Conservation (phyloP, 2,888 invertebrate genomes). For the Pasiphila rectangulata region DNA sequence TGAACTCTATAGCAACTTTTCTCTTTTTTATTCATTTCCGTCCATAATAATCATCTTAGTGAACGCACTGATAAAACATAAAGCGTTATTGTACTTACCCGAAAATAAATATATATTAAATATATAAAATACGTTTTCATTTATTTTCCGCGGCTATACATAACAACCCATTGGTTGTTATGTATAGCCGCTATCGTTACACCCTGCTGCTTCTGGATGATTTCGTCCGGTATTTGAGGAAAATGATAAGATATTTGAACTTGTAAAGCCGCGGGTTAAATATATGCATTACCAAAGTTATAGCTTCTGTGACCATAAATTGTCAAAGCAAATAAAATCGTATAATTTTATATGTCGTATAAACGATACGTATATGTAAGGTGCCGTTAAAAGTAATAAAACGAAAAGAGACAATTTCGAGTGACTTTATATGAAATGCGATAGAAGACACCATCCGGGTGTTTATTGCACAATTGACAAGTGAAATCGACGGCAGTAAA, state of each 20-base stretch:
- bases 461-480: constrained; percentile 61
- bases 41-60: constrained; percentile 20
- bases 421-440: constrained; percentile 51
- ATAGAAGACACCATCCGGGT: constrained; percentile 41
- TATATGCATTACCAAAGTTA: constrained; percentile 8
- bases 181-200: not conserved
- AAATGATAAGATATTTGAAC: constrained; percentile 5
- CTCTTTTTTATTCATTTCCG: constrained; percentile 28
- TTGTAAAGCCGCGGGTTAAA: not conserved
- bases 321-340: constrained; percentile 30
- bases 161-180: too few relatives aligned
- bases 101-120: too few relatives aligned
- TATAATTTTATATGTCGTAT: constrained; percentile 33
- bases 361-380: constrained; percentile 33
- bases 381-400: constrained; percentile 48
- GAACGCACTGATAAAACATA: not conserved
- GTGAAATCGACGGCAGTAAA: constrained; percentile 53
- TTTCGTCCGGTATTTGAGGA: constrained; percentile 5
- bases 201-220: not conserved
- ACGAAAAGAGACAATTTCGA: constrained; percentile 48
- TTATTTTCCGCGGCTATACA: too few relatives aligned
- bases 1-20: constrained; percentile 32
- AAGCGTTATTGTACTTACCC: not conserved
- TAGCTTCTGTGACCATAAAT: constrained; percentile 18
- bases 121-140: too few relatives aligned